Base-by-base conservation (phyloP, 2,113 vertebrate genomes). In the Chaenocephalus aceratus region DNA sequence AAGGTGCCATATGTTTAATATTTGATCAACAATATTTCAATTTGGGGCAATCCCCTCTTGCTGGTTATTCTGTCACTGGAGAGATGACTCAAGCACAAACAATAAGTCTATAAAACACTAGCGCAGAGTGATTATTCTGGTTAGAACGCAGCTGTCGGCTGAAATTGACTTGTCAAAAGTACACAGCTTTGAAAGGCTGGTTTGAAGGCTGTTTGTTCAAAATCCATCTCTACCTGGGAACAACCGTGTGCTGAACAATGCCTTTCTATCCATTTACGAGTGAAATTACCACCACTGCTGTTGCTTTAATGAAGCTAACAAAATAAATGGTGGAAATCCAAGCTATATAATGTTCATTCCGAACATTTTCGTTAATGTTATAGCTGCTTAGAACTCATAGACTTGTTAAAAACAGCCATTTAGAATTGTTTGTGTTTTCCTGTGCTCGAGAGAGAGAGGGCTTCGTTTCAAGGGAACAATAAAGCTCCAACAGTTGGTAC, bases 401-500 rank as follows among this genome's bases (percentile, higher is more conserved):
- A 83, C 36, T 62, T 44, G 3, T 7, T 26, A 14, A 80, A 83
- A 80, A 74, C 56, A 30, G 23, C 63, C 57, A 81, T 72, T 84
- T 53, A 49, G 23, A 71, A 72, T 60, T 51, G 26, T 82, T 81
- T 88, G 57, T 36, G 76, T 59, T 58, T 72, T 69, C 30, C 60
- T 52, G 45, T 61, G 63, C 16, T 13, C 62, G 75, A 67, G 73
- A 54, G 56, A 54, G 56, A 59, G 69, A 30, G 63, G 70, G 66
- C 36, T 74, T 65, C 54, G 21, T 72, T 85, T 71, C 75, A 56
- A 71, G 77, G 71, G 86, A 86, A 88, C 91, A 86, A 81, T 84
- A 89, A 94, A 93, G 87, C 90, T 90, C 79, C 46, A 80, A 87
- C 92, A 89, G 90, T 90, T 92, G 88, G 90, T 73, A 23, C 63